A percentile compares a stretch with the other conserved stretches of the same genome.
phyloP scores from a whole-genome alignment of 2,113 vertebrate genomes.

The Macrotis lagotis region DNA sequence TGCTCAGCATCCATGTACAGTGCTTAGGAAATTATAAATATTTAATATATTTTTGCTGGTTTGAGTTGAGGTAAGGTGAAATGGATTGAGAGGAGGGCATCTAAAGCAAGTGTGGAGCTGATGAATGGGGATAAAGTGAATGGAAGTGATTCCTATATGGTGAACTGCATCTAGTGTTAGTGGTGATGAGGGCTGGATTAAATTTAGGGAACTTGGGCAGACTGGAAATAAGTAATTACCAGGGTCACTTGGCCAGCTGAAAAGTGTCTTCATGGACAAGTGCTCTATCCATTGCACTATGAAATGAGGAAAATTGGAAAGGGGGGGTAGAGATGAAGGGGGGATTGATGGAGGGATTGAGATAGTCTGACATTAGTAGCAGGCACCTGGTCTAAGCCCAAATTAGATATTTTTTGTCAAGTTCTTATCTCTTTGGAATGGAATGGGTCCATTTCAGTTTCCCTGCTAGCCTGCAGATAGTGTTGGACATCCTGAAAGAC shows the following conservation, averaged over 20 bases:
- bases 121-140: background rate
- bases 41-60: background rate
- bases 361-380: background rate
- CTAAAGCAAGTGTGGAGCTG: background rate
- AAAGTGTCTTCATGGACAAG: no score
- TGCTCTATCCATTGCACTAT: no score
- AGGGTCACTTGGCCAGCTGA: no score
- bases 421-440: no score
- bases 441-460: no score
- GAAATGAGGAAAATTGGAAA: no score
- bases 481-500: no score
- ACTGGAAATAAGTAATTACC: no score
- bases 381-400: background rate
- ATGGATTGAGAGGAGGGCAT: no score
- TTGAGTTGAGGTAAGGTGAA: background rate
- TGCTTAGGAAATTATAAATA: background rate
- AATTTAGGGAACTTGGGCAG: background rate
- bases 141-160: background rate
- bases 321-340: no score
- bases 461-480: no score
- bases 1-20: background rate
- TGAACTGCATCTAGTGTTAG: background rate
- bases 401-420: background rate
- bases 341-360: no score
- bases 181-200: background rate